A percentile compares a stretch with the other conserved stretches of the same genome.
These are phyloP conservation scores for Speoplatyrhinus poulsoni DNA, from an alignment of 2,113 vertebrate species.

Conservation along the genomic window DNA sequence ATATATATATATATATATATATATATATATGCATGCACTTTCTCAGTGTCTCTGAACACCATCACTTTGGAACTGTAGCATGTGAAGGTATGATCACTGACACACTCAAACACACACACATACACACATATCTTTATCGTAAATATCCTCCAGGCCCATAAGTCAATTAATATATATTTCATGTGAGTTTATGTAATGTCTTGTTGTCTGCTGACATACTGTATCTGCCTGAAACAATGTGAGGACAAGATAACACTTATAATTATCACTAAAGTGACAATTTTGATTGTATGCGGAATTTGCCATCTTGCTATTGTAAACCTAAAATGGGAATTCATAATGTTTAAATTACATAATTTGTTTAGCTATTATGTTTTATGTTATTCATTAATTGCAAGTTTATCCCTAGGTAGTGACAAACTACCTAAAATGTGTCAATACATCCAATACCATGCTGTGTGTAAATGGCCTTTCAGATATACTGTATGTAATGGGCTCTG, in stretches of 20 bases:
- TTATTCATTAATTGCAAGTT: slow-evolving; percentile 27
- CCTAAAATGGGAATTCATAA: too few species aligned
- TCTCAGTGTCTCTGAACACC: too few species aligned
- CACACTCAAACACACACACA: neutral
- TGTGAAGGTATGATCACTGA: neutral
- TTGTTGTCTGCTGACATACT: slow-evolving; percentile 23
- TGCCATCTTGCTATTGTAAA: neutral
- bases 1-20: too few species aligned
- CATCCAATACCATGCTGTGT: slow-evolving; percentile 31
- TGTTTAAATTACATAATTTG: too few species aligned
- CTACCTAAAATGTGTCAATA: slow-evolving; percentile 56
- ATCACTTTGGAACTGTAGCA: too few species aligned
- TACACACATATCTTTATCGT: neutral
- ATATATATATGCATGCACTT: too few species aligned
- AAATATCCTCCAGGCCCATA: neutral
- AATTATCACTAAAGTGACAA: neutral
- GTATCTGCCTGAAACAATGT: slow-evolving; percentile 9
- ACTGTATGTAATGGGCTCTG: slow-evolving; percentile 45
- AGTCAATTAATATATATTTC: slow-evolving; percentile 5
- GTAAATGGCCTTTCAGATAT: slow-evolving; percentile 58
- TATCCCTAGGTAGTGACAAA: slow-evolving; percentile 24
- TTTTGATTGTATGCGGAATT: neutral
- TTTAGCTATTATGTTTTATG: neutral
- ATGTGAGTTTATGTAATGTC: slow-evolving; percentile 37
- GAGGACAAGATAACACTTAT: neutral